These are phyloP conservation scores for Fratercula arctica DNA, from an alignment of 2,797 vertebrate species.

Conservation along the genomic window DNA sequence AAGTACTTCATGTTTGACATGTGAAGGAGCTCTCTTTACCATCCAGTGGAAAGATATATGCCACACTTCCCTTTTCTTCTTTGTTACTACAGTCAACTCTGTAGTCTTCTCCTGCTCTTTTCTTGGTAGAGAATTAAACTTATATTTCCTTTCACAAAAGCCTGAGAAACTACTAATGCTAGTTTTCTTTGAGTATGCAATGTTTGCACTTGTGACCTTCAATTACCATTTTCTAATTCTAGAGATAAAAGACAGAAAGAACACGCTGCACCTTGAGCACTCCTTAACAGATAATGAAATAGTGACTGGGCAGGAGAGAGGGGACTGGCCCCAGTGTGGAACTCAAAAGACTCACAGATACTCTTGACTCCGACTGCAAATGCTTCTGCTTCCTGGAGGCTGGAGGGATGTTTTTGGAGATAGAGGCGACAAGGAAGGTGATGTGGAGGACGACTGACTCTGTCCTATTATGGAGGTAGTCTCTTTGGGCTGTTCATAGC, in stretches of 20 bases:
- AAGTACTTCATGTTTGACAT: not conserved
- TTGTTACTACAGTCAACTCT: not conserved
- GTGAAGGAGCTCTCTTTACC: not conserved
- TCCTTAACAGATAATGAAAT: not conserved
- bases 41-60: not conserved
- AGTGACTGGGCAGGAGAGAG: not conserved
- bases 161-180: not conserved
- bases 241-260: not conserved
- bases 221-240: not conserved
- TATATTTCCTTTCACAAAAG: not conserved
- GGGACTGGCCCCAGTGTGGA: not conserved
- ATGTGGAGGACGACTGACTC: conserved; percentile 75
- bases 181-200: not conserved
- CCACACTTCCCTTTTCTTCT: not conserved
- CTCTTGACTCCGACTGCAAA: conserved; percentile 74
- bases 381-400: conserved; percentile 65
- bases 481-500: conserved; percentile 82
- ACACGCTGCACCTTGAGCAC: not conserved
- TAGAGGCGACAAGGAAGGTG: conserved; percentile 72
- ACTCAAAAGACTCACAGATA: conserved; percentile 76
- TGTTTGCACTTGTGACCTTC: not conserved
- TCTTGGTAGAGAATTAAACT: not conserved
- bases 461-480: conserved; percentile 50
- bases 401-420: conserved; percentile 78
- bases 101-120: not conserved